Base-by-base conservation (phyloP, 2,888 invertebrate species). In the Leptopilina syphax region DNA sequence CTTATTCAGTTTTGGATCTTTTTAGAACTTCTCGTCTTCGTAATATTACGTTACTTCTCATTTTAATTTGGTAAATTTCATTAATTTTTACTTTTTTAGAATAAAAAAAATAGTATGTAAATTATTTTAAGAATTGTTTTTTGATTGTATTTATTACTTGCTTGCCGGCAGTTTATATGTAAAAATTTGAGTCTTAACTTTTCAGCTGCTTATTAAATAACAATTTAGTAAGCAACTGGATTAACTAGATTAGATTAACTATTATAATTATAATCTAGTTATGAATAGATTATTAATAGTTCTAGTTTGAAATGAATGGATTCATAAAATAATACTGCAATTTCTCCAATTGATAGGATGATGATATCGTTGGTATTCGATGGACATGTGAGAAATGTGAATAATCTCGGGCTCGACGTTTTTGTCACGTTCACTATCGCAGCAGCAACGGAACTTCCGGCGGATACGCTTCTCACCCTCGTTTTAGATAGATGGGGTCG, bases 301-400 rank as follows among this genome's bases (percentile, higher is more conserved):
- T 34, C 34, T 3, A 44, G 44, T 44, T 44, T 44, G 6, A 44
- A 8, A 44, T 44, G 7, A 44, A 44, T 8, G 44, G 44, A 44
- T 44, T 44, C 4, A 44, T 44, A 44, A 5, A 44, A 73, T 77
- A 76, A 65, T 50, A 66, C 44, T 9, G 47, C 12, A 24, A 18
- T 77, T 18, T 4, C 24, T 77, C 60, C 65, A 78, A 8, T 47
- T 68, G 66, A 13, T 83, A 93, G 93, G 93, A 96, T 97, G 96
- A 95, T 96, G n/a, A 96, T 97, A 79, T 96, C 97, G 0, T 89
- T 97, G 88, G 96, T 97, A 0, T 97, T 97, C 91, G 97, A 97
- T 88, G 97, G 97, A 0, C 97, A 98, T 89, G 97, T 97, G 18
- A 93, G 97, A 88, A 97, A 97, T 89, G 97, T 97, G 0, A 96